A percentile compares a stretch with the other conserved stretches of the same genome.
Conservation (phyloP, 2,888 invertebrate genomes). For the Hyppa rectilinea region DNA sequence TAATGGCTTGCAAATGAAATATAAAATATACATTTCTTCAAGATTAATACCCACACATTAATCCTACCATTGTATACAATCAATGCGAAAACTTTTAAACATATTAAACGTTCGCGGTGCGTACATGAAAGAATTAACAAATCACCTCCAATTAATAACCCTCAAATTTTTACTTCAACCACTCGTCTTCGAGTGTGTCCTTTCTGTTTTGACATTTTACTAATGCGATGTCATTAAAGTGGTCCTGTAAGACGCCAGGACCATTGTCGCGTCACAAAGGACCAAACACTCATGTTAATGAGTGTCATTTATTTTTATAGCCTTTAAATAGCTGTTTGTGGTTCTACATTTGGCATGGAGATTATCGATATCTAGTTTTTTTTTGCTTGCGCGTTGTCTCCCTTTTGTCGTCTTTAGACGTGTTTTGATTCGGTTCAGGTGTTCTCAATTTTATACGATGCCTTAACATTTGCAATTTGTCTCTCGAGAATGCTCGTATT, state of each 20-base stretch:
- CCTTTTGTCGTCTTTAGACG: slow-evolving; percentile 57
- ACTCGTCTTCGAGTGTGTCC: slow-evolving; percentile 82
- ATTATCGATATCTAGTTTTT: slow-evolving; percentile 76
- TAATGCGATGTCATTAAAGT: slow-evolving; percentile 87
- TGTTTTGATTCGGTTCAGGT: slow-evolving; percentile 32
- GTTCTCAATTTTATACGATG: background rate
- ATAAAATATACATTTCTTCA: slow-evolving; percentile 57
- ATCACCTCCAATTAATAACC: slow-evolving; percentile 87
- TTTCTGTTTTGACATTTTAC: slow-evolving; percentile 90
- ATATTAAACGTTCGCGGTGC: slow-evolving; percentile 78
- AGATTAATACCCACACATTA: slow-evolving; percentile 72
- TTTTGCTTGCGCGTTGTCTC: slow-evolving; percentile 59
- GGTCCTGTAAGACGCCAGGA: slow-evolving; percentile 80
- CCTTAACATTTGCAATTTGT: slow-evolving; percentile 8
- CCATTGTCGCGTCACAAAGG: slow-evolving; percentile 81
- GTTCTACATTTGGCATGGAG: slow-evolving; percentile 81
- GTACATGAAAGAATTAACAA: slow-evolving; percentile 85
- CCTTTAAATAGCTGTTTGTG: slow-evolving; percentile 87
- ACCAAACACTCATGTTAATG: slow-evolving; percentile 84
- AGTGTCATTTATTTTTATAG: slow-evolving; percentile 88
- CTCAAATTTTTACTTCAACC: slow-evolving; percentile 71
- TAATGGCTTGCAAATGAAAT: slow-evolving; percentile 62
- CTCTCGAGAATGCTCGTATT: background rate
- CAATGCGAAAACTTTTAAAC: slow-evolving; percentile 81
- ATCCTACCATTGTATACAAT: slow-evolving; percentile 78